phyloP scores from a whole-genome alignment of 2,888 invertebrate genomes.

The Gastrophysa polygoni region DNA sequence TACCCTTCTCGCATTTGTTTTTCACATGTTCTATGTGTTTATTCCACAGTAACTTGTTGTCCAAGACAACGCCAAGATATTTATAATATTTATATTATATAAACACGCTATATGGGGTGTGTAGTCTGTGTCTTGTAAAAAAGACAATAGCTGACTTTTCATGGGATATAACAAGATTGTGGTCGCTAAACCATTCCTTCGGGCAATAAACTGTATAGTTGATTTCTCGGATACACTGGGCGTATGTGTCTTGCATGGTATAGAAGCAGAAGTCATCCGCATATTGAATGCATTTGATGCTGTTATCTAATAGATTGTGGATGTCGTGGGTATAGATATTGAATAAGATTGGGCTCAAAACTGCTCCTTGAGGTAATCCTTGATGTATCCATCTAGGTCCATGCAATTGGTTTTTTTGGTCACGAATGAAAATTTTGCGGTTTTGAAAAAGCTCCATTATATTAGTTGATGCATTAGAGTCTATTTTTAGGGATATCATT shows the following conservation, averaged over 20 bases:
- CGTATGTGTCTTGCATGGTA: neutral
- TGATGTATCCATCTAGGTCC: constrained; percentile 3
- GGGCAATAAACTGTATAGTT: constrained; percentile 11
- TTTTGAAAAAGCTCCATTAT: constrained; percentile 5
- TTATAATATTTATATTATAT: neutral
- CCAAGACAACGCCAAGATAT: neutral
- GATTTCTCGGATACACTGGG: neutral
- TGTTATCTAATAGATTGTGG: constrained; percentile 2
- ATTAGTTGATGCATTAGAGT: constrained; percentile 1
- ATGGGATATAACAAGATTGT: constrained; percentile 1
- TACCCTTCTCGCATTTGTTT: constrained; percentile 8
- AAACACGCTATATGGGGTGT: constrained; percentile 1
- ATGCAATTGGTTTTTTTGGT: constrained; percentile 11
- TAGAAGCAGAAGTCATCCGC: constrained; percentile 1
- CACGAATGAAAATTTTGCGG: constrained; percentile 5
- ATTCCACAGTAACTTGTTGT: constrained; percentile 5
- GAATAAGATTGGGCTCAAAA: constrained; percentile 14
- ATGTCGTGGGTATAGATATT: constrained; percentile 3
- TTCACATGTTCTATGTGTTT: constrained; percentile 2
- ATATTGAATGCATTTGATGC: constrained; percentile 2
- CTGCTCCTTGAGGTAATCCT: constrained; percentile 26
- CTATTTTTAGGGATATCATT: constrained; percentile 6
- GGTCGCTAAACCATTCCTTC: neutral
- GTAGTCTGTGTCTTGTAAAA: constrained; percentile 4
- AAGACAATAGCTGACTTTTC: constrained; percentile 3